Conservation (phyloP, 2,888 invertebrate species). For the Melieria omissa region DNA sequence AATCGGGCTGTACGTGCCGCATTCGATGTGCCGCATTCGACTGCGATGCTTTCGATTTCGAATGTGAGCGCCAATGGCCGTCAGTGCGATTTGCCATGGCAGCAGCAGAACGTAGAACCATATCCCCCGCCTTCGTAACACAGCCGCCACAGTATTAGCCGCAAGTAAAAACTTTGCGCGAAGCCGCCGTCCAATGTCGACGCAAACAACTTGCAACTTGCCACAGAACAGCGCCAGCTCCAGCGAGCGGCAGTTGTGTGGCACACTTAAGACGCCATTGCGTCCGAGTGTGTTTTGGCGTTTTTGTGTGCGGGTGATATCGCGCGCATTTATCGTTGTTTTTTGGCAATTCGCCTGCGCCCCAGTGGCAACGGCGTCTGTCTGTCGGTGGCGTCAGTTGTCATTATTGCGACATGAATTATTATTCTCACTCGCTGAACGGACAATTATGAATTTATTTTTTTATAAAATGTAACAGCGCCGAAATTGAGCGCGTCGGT, state of each 20-base stretch:
- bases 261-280: neutral
- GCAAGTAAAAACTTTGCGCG: too few relatives aligned
- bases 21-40: conserved; percentile 6
- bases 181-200: too few relatives aligned
- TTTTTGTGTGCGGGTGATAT: neutral
- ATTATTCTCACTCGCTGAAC: conserved; percentile 60
- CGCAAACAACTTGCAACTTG: too few relatives aligned
- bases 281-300: neutral
- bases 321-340: neutral
- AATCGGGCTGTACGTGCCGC: conserved; percentile 45
- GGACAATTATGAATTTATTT: conserved; percentile 61
- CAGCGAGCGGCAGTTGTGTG: too few relatives aligned
- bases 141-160: too few relatives aligned
- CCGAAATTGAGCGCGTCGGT: too few relatives aligned
- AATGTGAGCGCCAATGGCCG: neutral
- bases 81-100: conserved; percentile 17
- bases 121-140: too few relatives aligned
- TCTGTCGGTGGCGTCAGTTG: conserved; percentile 55
- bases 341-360: neutral
- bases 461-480: conserved; percentile 56
- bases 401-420: conserved; percentile 60
- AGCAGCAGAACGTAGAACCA: too few relatives aligned
- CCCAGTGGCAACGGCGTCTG: neutral
- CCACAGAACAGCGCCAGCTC: neutral
- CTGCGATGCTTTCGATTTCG: conserved; percentile 17